Evolutionary conservation across 2,113 vertebrate species (phyloP).

Genomic region (Coptodon rendalli): DNA sequence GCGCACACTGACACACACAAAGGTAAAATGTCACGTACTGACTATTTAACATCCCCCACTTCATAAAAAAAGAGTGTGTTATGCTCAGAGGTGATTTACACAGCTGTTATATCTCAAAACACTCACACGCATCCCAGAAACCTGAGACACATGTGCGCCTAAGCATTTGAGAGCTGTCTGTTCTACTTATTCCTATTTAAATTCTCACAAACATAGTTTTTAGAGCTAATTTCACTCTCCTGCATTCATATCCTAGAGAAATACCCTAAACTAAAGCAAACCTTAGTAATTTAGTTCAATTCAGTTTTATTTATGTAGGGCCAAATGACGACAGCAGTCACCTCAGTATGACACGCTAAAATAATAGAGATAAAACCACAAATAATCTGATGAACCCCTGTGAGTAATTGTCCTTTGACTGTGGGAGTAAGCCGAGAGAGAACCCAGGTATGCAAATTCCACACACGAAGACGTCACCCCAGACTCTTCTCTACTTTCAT

Average conservation of each 20-base stretch:
- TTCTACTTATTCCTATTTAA: neutral
- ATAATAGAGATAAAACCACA: neutral
- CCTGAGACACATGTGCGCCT: neutral
- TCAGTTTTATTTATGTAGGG: neutral
- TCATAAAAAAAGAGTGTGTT: neutral
- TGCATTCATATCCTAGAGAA: neutral
- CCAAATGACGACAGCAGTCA: neutral
- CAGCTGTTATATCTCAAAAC: neutral
- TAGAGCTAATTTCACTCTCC: neutral
- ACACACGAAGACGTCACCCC: neutral
- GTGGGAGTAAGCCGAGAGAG: neutral
- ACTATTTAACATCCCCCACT: neutral
- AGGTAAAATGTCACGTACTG: neutral
- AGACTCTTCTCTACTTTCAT: neutral
- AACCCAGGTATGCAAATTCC: neutral
- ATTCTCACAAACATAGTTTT: neutral
- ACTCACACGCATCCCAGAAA: neutral
- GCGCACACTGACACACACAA: neutral
- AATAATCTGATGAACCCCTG: neutral
- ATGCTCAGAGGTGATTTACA: neutral
- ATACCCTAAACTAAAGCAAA: neutral
- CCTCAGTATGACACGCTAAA: neutral
- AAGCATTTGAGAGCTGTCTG: neutral
- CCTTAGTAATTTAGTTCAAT: neutral
- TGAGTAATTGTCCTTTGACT: neutral